Base-by-base conservation (phyloP, 2,888 invertebrate species). In the Mesorhabditis sp. region DNA sequence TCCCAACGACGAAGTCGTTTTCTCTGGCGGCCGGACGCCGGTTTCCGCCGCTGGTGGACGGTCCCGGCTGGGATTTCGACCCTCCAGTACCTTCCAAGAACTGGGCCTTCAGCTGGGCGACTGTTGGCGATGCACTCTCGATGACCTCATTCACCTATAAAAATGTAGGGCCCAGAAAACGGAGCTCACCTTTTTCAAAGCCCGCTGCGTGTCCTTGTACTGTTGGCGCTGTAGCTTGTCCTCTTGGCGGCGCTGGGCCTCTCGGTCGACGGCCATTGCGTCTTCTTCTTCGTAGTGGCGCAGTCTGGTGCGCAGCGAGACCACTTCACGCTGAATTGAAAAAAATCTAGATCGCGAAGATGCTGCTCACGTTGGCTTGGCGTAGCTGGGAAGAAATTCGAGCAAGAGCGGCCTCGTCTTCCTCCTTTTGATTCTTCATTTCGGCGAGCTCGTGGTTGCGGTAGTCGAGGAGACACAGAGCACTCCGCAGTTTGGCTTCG, bases 261-360 rank as follows among this genome's bases (percentile, higher is more conserved):
- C 71, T 10, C 50, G 62, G 43, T 45, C n/a, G 10, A 69, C 62
- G 65, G 65, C 67, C 50, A 77, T 76, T 15, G 75, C 76, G 50
- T 81, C 72, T 5, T 74, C 76, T 65, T 70, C 72, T 70, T 83
- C 83, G 67, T 73, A 77, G 7, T 69, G 61, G 4, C 67, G 67
- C 43, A 82, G 67, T 13, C 80, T 71, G 13, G 70, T 67, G 58
- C 72, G 70, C 67, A 82, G 66, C 13, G 79, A 75, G 15, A 70
- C 71, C 45, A 71, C 72, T 70, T 82, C 80, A 6, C 81, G 66
- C 77, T 78, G 45, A 68, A 76, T 70, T 7, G n/a, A 7, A 28
- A 7, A 15, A 7, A 69, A 61, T 58, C 28, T 45, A 65, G n/a
- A 62, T 45, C 3, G 41, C 1, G n/a, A 66, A 70, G 65, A 61